These are phyloP conservation scores for Palythoa grandis DNA, from an alignment of 92 coral and sea anemone species.

Conservation along the genomic window DNA sequence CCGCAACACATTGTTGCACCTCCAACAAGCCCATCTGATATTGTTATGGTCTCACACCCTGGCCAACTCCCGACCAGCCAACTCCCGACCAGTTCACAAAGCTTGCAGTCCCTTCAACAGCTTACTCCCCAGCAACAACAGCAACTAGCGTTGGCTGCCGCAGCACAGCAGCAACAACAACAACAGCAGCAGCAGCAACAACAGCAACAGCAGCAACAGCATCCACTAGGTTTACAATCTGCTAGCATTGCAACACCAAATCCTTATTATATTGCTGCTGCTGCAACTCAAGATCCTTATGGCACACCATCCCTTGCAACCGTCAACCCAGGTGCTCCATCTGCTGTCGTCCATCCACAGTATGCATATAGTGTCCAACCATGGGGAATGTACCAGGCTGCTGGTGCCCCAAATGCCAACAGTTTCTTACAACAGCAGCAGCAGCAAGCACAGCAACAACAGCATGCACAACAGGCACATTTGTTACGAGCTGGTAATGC, in stretches of 20 bases:
- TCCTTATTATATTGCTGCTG: conserved; percentile 86
- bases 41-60: conserved; percentile 85
- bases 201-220: conserved; percentile 77
- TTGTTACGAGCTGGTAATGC: conserved; percentile 79
- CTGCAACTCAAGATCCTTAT: conserved; percentile 91
- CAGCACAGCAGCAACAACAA: conserved; percentile 65
- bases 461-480: conserved; percentile 70
- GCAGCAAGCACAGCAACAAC: conserved; percentile 64
- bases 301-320: conserved; percentile 86
- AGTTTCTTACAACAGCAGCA: conserved; percentile 83
- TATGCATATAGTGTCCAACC: conserved; percentile 94
- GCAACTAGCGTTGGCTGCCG: conserved; percentile 80
- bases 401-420: conserved; percentile 71
- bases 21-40: conserved; percentile 88
- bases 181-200: conserved; percentile 77
- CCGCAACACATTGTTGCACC: conserved; percentile 77
- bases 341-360: conserved; percentile 90
- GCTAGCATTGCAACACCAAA: conserved; percentile 74
- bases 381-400: conserved; percentile 92
- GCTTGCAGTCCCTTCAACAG: conserved; percentile 61
- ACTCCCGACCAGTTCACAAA: conserved; percentile 57
- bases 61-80: conserved; percentile 61
- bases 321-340: conserved; percentile 83
- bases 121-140: conserved; percentile 83
- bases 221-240: conserved; percentile 76